Conservation (phyloP, 1,140 invertebrate genomes). For the Caenorhabditis brenneri region DNA sequence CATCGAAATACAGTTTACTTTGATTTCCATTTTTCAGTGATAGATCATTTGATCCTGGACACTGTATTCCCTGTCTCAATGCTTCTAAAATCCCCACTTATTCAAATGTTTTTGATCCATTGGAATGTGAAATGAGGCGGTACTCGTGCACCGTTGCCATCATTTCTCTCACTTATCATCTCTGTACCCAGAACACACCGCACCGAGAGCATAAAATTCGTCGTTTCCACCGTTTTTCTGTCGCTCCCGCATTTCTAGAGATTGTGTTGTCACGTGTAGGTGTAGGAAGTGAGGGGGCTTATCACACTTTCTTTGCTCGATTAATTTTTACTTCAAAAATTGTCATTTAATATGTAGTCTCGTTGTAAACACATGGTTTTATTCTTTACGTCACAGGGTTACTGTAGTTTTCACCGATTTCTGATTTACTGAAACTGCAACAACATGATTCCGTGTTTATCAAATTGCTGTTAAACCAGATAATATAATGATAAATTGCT, state of each 20-base stretch:
- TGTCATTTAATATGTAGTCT: background rate
- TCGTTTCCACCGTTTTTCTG: background rate
- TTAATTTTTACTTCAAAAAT: constrained; percentile 12
- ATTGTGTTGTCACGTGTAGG: constrained; percentile 11
- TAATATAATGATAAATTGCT: too few species aligned
- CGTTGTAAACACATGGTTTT: constrained; percentile 18
- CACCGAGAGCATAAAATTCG: constrained; percentile 36
- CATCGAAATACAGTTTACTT: too few species aligned
- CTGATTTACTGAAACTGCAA: too few species aligned
- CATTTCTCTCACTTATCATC: background rate
- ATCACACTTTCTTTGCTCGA: constrained; percentile 30
- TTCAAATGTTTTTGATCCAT: background rate
- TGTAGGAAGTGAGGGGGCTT: background rate
- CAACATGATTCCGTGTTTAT: too few species aligned
- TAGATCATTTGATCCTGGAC: too few species aligned
- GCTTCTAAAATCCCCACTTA: background rate
- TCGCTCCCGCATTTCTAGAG: constrained; percentile 1
- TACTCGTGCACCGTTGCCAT: background rate
- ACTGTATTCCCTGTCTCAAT: too few species aligned
- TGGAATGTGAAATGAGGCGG: constrained; percentile 4
- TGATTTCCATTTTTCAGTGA: too few species aligned
- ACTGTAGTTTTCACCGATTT: background rate
- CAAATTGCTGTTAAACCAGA: too few species aligned
- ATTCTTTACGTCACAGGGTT: background rate
- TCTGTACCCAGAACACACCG: constrained; percentile 28